Evolutionary conservation across 2,113 vertebrate species (phyloP), one percentile per base, ranked within the genome.

Genomic region (Corythoichthys haematopterus): DNA sequence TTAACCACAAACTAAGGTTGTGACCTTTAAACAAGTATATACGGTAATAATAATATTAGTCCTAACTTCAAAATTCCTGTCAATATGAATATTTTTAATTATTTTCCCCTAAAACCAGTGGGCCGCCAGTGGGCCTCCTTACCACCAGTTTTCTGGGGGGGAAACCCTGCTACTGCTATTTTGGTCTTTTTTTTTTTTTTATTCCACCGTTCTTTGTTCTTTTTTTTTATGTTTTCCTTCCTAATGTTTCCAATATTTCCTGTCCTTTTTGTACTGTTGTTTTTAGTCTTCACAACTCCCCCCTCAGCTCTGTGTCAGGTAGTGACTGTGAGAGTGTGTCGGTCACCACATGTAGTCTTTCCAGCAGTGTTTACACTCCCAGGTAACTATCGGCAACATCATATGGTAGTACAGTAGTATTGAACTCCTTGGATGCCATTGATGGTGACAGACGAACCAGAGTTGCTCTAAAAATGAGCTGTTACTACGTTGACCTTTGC

Each of bases 261-360:
- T 65, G 2, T 62, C 35, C n/a, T 75, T 68, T 38, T 83, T 77
- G 53, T 33, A 46, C 38, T 61, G 48, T 84, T 80, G 36, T 81
- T 71, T 75, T 77, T 91, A 95, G 94, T 94, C 93, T 91, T 88
- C 93, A 91, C 88, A 93, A 87, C 83, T 95, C 94, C 64, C 93
- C 93, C 79, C 91, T 92, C 91, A 94, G 93, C 90, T 95, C 94
- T 88, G 86, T 90, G 88, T 94, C 91, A 92, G 93, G 93, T 92
- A 95, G 93, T 93, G 94, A 95, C 91, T 94, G 91, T 92, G 94
- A 94, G 74, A 94, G 93, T 92, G 94, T 94, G 84, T 95, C 94
- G 84, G 93, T 95, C 91, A 95, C 94, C 87, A 93, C 94, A 82
- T 95, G 93, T 93, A 96, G 94, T 93, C 93, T 95, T 81, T 93